phyloP scores from a whole-genome alignment of 2,797 vertebrate species.

The Argyrosomus regius region DNA sequence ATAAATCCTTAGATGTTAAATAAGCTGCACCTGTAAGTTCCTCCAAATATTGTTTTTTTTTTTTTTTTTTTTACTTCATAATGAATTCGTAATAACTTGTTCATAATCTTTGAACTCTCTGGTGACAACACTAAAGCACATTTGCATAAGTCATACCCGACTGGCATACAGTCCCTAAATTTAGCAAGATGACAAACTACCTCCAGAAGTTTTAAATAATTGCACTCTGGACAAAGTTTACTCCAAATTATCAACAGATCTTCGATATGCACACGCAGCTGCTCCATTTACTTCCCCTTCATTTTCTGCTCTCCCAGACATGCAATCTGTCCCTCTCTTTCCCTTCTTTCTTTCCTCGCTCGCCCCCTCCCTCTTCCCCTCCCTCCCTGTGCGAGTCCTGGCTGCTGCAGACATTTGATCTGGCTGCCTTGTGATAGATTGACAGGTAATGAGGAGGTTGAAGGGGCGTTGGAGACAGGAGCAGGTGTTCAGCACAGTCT shows the following conservation, averaged over 20 bases:
- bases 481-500: slow-evolving; percentile 86
- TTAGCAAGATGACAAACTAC: slow-evolving; percentile 52
- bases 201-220: slow-evolving; percentile 63
- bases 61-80: neutral
- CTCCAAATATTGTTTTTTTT: neutral
- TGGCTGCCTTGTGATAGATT: slow-evolving; percentile 85
- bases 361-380: slow-evolving; percentile 25
- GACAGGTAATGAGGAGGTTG: slow-evolving; percentile 86
- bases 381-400: slow-evolving; percentile 73
- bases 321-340: slow-evolving; percentile 75
- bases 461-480: slow-evolving; percentile 83
- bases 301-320: slow-evolving; percentile 71
- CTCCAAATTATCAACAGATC: slow-evolving; percentile 67
- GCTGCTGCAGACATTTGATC: slow-evolving; percentile 83
- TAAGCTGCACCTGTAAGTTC: neutral
- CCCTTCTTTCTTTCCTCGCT: slow-evolving; percentile 47
- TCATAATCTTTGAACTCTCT: neutral
- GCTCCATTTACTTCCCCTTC: slow-evolving; percentile 73
- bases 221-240: slow-evolving; percentile 67
- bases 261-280: slow-evolving; percentile 68
- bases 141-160: slow-evolving; percentile 7
- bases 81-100: neutral
- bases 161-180: slow-evolving; percentile 40
- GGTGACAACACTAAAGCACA: neutral
- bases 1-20: slow-evolving; percentile 10